These are phyloP conservation scores for Tachina lurida DNA, from an alignment of 2,888 invertebrate genomes.

Conservation along the genomic window DNA sequence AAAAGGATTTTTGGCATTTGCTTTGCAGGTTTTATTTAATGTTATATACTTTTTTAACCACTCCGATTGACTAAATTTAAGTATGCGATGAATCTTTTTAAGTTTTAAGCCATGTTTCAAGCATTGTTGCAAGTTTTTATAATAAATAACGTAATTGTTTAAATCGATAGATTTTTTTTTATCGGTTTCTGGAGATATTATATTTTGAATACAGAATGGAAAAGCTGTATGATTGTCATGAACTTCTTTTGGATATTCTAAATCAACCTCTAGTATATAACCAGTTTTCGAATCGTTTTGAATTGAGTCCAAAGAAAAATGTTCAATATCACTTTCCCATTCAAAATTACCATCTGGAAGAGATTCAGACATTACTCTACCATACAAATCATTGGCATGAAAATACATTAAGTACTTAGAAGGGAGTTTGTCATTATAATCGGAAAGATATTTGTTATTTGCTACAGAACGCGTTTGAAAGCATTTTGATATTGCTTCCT, in stretches of 20 bases:
- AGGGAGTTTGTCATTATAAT: slow-evolving; percentile 74
- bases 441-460: slow-evolving; percentile 78
- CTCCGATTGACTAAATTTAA: slow-evolving; percentile 75
- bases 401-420: slow-evolving; percentile 67
- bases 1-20: slow-evolving; percentile 71
- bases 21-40: not conserved
- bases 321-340: slow-evolving; percentile 17
- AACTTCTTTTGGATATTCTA: slow-evolving; percentile 29
- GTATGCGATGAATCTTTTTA: slow-evolving; percentile 75
- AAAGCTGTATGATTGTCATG: slow-evolving; percentile 28
- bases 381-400: slow-evolving; percentile 71
- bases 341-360: slow-evolving; percentile 74
- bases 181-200: not conserved
- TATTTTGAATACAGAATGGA: slow-evolving; percentile 46
- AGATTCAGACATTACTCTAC: slow-evolving; percentile 72
- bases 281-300: slow-evolving; percentile 57
- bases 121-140: slow-evolving; percentile 74
- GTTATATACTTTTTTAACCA: slow-evolving; percentile 74
- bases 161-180: slow-evolving; percentile 72
- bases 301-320: not conserved
- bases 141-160: slow-evolving; percentile 76
- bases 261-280: slow-evolving; percentile 74
- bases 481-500: slow-evolving; percentile 77
- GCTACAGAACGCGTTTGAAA: slow-evolving; percentile 76
- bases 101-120: slow-evolving; percentile 74